Conservation (phyloP, 2,113 vertebrate species). For the Ursus arctos region DNA sequence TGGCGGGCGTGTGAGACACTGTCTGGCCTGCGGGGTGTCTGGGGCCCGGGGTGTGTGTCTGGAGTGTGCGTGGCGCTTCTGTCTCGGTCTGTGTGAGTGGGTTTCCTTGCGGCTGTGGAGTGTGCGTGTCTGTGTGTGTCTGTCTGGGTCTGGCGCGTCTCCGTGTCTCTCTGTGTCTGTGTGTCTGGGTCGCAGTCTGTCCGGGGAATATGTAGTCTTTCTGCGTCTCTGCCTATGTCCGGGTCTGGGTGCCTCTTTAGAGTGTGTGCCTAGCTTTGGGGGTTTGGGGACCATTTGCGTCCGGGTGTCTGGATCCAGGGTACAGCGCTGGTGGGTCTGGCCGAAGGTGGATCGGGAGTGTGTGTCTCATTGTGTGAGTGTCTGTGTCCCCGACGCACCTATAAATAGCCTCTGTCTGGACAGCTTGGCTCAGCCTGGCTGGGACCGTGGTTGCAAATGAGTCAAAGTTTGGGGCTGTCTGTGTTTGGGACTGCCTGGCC, state of each 20-base stretch:
- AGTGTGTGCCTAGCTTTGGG: neutral
- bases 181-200: neutral
- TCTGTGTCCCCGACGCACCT: slow-evolving; percentile 73
- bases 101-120: neutral
- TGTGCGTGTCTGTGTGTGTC: neutral
- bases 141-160: neutral
- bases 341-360: slow-evolving; percentile 35
- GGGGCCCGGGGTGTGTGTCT: slow-evolving; percentile 61
- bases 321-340: neutral
- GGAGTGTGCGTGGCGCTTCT: slow-evolving; percentile 43
- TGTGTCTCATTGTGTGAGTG: slow-evolving; percentile 76
- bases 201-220: neutral
- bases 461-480: slow-evolving; percentile 77
- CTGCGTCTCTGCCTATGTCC: neutral
- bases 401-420: slow-evolving; percentile 83
- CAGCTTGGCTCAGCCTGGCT: slow-evolving; percentile 75
- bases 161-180: neutral
- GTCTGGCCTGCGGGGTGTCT: slow-evolving; percentile 78
- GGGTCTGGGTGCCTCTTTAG: neutral
- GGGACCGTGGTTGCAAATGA: slow-evolving; percentile 74
- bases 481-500: slow-evolving; percentile 28
- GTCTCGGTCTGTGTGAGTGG: neutral
- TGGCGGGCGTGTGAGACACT: slow-evolving; percentile 62
- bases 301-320: slow-evolving; percentile 37
- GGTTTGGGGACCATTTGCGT: neutral